phyloP scores from a whole-genome alignment of 2,797 vertebrate species.

The Micrastur ruficollis region DNA sequence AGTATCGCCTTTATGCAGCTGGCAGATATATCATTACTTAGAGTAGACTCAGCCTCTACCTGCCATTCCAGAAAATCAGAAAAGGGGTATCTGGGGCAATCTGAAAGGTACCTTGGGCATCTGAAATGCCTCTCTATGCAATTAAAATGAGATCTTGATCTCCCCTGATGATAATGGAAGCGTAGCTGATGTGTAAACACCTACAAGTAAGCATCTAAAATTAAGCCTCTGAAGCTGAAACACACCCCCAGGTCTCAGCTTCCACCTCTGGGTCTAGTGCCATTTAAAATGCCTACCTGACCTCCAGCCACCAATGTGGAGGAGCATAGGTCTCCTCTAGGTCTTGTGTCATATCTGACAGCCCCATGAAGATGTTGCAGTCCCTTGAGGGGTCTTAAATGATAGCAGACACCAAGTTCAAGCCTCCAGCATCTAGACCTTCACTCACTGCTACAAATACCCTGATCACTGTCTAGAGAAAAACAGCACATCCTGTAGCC shows the following conservation, averaged over 20 bases:
- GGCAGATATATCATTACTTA: neutral
- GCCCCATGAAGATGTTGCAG: neutral
- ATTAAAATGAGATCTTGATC: neutral
- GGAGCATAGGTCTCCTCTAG: neutral
- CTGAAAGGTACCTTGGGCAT: neutral
- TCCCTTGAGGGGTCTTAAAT: neutral
- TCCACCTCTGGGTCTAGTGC: neutral
- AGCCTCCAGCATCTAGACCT: neutral
- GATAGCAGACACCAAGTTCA: neutral
- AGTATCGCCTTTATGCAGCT: neutral
- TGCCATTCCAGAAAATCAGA: neutral
- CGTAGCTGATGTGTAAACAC: neutral
- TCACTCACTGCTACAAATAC: neutral
- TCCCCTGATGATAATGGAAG: neutral
- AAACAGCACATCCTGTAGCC: neutral
- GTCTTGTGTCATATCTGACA: neutral
- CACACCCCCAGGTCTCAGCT: neutral
- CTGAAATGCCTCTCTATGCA: neutral
- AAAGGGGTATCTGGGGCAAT: neutral
- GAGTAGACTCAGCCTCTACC: neutral
- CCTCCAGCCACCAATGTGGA: neutral
- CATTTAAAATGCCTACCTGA: neutral
- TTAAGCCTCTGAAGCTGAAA: neutral
- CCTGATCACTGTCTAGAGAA: neutral
- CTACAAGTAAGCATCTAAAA: neutral